Evolutionary conservation across 2,113 vertebrate genomes (phyloP), one percentile per base, ranked within the genome.

Genomic region (Apodemus speciosus): DNA sequence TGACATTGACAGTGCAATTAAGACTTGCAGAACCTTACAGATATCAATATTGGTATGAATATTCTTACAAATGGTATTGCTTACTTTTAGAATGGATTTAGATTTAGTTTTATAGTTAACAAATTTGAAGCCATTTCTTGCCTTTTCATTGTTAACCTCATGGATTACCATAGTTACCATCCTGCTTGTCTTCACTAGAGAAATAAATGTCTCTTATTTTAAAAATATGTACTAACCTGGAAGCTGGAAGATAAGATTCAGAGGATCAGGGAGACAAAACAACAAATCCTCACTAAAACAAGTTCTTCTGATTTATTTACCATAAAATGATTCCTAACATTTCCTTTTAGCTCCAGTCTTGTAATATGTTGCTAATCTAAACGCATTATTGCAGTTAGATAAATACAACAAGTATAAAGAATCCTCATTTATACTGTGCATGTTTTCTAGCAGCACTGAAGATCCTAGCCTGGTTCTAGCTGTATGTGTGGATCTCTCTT

Each of bases 1-100:
- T 86, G 93, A 83, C 60, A 73, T 81, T 95, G 76, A 88, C 38
- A 93, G 76, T 88, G n/a, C 88, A 95, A 46, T 93, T 95, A 93
- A 94, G 40, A 85, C 13, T 85, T n/a, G 15, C 25, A 73, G 21
- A 46, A 88, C 38, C 49, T 75, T 85, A 38, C 73, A 93, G 85
- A 77, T 87, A 51, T 32, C 43, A 43, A 58, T 83, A 49, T 89
- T 76, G 2, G 43, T 71, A 40, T 75, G 73, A 92, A 90, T 49
- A 94, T 56, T 84, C 73, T 95, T 62, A 79, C 60, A 89, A 92
- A 66, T 87, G 58, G 79, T n/a, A 86, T 91, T 51, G 73, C 51
- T 93, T 90, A 71, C 43, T 94, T 56, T 90, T 53, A 89, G 84
- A 96, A 56, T 14, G 16, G 4, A 51, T 84, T 94, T 79, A 71